A percentile compares a stretch with the other conserved stretches of the same genome.
Evolutionary conservation across 2,797 vertebrate species (phyloP).

Genomic region (Scolopax rusticola): DNA sequence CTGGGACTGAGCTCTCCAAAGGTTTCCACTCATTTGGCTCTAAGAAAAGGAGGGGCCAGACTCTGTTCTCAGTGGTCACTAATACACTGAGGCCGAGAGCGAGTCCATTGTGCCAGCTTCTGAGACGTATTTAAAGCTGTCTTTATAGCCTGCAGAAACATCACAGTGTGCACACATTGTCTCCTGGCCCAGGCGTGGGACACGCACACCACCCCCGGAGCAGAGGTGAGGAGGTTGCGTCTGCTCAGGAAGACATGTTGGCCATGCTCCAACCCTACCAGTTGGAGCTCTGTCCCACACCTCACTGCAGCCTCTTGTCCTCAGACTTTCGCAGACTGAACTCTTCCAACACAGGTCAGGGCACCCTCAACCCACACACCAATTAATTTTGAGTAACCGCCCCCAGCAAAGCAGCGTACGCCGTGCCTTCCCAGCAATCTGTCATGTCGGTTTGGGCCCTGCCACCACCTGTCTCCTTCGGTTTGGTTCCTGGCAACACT

Average conservation of each 20-base stretch:
- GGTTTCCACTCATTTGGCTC: accelerated
- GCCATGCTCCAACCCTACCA: neutral
- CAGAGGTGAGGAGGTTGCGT: neutral
- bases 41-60: neutral
- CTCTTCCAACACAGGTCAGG: neutral
- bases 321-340: neutral
- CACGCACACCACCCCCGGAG: neutral
- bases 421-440: accelerated
- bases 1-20: neutral
- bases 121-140: neutral
- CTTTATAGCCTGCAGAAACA: neutral
- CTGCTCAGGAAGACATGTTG: neutral
- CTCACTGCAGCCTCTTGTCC: accelerated
- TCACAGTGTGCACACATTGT: accelerated
- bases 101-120: neutral
- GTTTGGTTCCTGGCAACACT: neutral
- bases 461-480: accelerated
- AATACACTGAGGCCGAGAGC: neutral
- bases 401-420: neutral
- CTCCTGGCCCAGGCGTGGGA: neutral
- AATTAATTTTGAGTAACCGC: neutral
- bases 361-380: neutral
- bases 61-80: neutral
- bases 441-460: neutral
- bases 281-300: too few species aligned